These are phyloP conservation scores for Tympanuchus pallidicinctus DNA, from an alignment of 2,113 vertebrate genomes.

Conservation along the genomic window DNA sequence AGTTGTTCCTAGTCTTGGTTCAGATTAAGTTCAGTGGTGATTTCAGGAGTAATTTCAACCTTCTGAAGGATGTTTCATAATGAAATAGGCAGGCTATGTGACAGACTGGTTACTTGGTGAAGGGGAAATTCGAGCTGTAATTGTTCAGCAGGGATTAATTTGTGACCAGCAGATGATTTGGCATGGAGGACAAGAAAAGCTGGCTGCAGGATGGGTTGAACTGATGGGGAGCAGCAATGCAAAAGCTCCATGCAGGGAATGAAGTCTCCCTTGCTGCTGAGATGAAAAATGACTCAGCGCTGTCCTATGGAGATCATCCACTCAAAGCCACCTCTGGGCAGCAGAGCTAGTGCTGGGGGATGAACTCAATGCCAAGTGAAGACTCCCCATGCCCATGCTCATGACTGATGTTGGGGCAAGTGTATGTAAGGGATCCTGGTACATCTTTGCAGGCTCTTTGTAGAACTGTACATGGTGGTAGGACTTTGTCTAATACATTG, in stretches of 20 bases:
- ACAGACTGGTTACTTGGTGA: not conserved
- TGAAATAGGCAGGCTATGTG: not conserved
- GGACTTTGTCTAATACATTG: not conserved
- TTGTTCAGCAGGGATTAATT: not conserved
- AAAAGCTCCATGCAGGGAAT: not conserved
- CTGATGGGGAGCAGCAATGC: not conserved
- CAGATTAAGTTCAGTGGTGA: not conserved
- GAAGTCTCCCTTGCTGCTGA: not conserved
- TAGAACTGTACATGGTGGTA: not conserved
- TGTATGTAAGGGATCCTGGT: not conserved
- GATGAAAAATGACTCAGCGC: not conserved
- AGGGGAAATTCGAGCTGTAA: not conserved
- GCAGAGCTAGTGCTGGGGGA: not conserved
- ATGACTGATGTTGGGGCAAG: not conserved
- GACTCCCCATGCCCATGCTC: not conserved
- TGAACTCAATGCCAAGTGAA: not conserved
- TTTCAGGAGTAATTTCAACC: not conserved
- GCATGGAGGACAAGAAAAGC: not conserved
- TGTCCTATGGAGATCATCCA: not conserved
- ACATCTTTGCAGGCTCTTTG: not conserved
- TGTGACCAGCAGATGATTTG: not conserved
- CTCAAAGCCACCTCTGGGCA: not conserved
- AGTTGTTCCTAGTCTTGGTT: not conserved
- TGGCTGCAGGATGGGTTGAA: fast-evolving
- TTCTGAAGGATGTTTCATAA: not conserved